These are phyloP conservation scores for Caenorhabditis sp. DNA, from an alignment of 2,888 invertebrate genomes.

Conservation along the genomic window DNA sequence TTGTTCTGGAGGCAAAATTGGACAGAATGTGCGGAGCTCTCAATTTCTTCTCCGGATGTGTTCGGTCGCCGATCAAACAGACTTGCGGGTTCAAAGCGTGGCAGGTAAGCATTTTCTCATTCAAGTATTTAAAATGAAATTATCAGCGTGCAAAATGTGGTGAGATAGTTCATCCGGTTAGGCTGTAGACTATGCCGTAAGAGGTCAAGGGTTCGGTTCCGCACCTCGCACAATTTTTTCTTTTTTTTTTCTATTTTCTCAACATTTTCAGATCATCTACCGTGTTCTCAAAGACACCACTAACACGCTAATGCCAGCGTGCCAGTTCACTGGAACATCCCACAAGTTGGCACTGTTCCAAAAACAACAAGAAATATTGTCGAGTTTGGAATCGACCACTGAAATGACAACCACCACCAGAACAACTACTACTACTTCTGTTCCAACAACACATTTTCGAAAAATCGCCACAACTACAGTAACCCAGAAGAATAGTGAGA, in stretches of 20 bases:
- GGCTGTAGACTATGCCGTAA: no score
- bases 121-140: no score
- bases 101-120: no score
- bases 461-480: slow-evolving; percentile 3
- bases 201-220: no score
- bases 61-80: slow-evolving; percentile 58
- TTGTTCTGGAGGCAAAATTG: slow-evolving; percentile 61
- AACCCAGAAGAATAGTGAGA: slow-evolving; percentile 18
- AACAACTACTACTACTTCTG: neutral
- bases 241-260: no score
- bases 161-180: no score
- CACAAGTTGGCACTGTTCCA: slow-evolving; percentile 31
- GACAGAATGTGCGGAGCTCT: slow-evolving; percentile 69
- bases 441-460: slow-evolving; percentile 6
- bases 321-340: slow-evolving; percentile 62
- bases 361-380: slow-evolving; percentile 15
- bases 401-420: neutral
- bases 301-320: slow-evolving; percentile 68
- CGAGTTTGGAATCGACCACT: slow-evolving; percentile 1
- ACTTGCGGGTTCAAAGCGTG: slow-evolving; percentile 63
- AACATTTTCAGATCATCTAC: slow-evolving; percentile 62
- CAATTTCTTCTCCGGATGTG: slow-evolving; percentile 68
- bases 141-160: no score
- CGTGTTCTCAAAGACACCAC: slow-evolving; percentile 70
- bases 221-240: no score